phyloP scores from a whole-genome alignment of 2,113 vertebrate genomes.

The Oryctolagus cuniculus region mOryCun1.1 NC_091447.1:15274001-15274500 shows the following conservation, averaged over 20 bases:
- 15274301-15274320: accelerated
- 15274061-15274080: no score
- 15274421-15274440: background rate
- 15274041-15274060: no score
- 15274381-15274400: background rate
- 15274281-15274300: background rate
- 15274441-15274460: constrained; percentile 20
- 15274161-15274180: no score
- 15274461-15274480: background rate
- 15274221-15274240: no score
- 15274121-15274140: no score
- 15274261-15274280: background rate
- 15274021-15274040: no score
- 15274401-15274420: constrained; percentile 30
- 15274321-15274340: background rate
- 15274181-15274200: no score
- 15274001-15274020: no score
- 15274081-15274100: no score
- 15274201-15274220: no score
- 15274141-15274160: no score
- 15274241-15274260: background rate
- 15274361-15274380: background rate
- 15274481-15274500: background rate
- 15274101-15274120: no score
- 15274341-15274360: background rate